Conservation (phyloP, 2,113 vertebrate genomes). For the Microcebus griseorufus region DNA sequence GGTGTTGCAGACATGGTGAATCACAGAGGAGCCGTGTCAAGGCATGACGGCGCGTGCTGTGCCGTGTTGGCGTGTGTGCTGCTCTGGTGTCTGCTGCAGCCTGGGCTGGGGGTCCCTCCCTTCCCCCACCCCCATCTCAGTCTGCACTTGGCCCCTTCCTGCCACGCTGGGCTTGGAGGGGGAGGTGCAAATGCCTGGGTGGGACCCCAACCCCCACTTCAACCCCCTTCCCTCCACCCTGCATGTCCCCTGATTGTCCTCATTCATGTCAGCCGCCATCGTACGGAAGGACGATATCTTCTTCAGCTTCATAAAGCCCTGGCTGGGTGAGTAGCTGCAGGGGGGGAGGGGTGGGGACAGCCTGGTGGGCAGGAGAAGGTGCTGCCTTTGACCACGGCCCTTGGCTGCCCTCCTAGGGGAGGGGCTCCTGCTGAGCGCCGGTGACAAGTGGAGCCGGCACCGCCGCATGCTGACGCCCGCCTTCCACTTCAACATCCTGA, state of each 20-base stretch:
- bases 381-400: too few relatives aligned
- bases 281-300: conserved; percentile 88
- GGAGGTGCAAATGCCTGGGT: neutral
- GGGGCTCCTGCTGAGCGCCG: conserved; percentile 28
- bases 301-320: conserved; percentile 90
- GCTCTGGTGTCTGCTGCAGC: neutral
- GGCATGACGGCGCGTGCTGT: neutral
- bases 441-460: too few relatives aligned
- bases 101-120: accelerated
- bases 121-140: neutral
- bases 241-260: neutral
- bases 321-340: conserved; percentile 78
- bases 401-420: conserved; percentile 28
- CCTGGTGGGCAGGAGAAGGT: too few relatives aligned
- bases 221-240: accelerated
- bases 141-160: neutral
- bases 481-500: too few relatives aligned
- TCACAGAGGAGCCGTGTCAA: neutral
- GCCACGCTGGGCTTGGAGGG: neutral
- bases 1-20: neutral
- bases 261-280: conserved; percentile 80
- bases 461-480: too few relatives aligned
- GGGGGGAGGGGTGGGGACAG: too few relatives aligned
- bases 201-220: too few relatives aligned
- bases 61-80: neutral